Percentiles rank a stretch among this genome's conserved stretches.
Evolutionary conservation across 2,888 invertebrate species (phyloP).

Genomic region (Heliconius charithonia): DNA sequence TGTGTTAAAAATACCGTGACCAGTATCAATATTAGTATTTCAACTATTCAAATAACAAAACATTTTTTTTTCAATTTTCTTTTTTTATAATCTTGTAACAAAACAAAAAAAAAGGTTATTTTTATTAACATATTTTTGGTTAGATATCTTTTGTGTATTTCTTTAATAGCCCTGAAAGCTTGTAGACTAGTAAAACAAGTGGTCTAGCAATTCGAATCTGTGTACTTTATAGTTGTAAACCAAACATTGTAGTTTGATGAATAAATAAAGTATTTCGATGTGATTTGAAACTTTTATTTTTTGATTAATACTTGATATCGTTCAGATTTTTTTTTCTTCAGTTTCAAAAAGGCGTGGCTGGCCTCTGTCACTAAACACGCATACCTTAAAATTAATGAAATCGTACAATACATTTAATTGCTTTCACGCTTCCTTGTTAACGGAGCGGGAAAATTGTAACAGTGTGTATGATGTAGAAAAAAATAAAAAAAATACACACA

Average conservation of each 20-base stretch:
- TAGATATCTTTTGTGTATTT: background rate
- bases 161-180: conserved; percentile 16
- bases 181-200: conserved; percentile 50
- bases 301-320: background rate
- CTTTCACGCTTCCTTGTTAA: no score
- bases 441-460: no score
- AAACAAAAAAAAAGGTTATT: background rate
- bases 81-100: background rate
- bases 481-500: no score
- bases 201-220: conserved; percentile 55
- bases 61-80: background rate
- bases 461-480: no score
- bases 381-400: no score
- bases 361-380: no score
- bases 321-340: background rate
- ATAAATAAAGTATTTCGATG: conserved; percentile 36
- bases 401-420: no score
- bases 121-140: background rate
- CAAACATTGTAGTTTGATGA: conserved; percentile 49
- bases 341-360: no score
- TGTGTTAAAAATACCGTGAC: background rate
- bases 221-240: conserved; percentile 45
- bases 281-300: conserved; percentile 16
- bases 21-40: background rate
- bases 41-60: background rate